Conservation (phyloP, 2,888 invertebrate genomes). For the Caenorhabditis sulstoni region DNA sequence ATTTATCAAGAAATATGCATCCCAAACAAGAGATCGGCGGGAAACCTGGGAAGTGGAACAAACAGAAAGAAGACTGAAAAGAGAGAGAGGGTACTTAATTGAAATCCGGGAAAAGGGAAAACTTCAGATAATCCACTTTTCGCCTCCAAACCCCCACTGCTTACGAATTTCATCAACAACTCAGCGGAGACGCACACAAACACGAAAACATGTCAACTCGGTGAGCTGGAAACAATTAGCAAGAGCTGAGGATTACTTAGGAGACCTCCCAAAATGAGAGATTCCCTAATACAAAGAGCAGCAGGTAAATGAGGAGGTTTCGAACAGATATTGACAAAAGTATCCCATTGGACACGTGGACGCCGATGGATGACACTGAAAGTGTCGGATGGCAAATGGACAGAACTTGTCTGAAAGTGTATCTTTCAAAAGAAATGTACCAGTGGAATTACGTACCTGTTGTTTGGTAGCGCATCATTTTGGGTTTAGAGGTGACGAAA, state of each 20-base stretch:
- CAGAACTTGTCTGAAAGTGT: slow-evolving; percentile 47
- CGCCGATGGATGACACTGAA: slow-evolving; percentile 51
- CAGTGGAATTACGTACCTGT: slow-evolving; percentile 8
- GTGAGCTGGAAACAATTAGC: slow-evolving; percentile 44
- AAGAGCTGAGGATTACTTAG: slow-evolving; percentile 18
- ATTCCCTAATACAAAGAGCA: slow-evolving; percentile 50
- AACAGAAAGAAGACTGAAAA: neutral
- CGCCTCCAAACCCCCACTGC: slow-evolving; percentile 14
- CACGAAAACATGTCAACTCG: slow-evolving; percentile 38
- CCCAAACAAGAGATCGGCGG: too few relatives aligned
- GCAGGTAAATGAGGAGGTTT: slow-evolving; percentile 53
- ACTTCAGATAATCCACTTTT: slow-evolving; percentile 34
- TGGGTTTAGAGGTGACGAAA: slow-evolving; percentile 54
- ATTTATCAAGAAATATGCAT: neutral
- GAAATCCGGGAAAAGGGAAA: neutral
- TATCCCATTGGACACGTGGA: slow-evolving; percentile 58
- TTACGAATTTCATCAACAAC: slow-evolving; percentile 28
- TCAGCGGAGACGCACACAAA: slow-evolving; percentile 4
- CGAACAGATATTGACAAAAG: slow-evolving; percentile 57
- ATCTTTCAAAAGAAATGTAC: too few relatives aligned
- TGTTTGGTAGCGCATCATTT: slow-evolving; percentile 47
- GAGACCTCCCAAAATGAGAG: slow-evolving; percentile 1
- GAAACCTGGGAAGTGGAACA: slow-evolving; percentile 17
- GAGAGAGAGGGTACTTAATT: neutral
- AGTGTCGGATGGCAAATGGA: slow-evolving; percentile 47